Evolutionary conservation across 1,140 invertebrate genomes (phyloP).

Genomic region (Myzus persicae): DNA sequence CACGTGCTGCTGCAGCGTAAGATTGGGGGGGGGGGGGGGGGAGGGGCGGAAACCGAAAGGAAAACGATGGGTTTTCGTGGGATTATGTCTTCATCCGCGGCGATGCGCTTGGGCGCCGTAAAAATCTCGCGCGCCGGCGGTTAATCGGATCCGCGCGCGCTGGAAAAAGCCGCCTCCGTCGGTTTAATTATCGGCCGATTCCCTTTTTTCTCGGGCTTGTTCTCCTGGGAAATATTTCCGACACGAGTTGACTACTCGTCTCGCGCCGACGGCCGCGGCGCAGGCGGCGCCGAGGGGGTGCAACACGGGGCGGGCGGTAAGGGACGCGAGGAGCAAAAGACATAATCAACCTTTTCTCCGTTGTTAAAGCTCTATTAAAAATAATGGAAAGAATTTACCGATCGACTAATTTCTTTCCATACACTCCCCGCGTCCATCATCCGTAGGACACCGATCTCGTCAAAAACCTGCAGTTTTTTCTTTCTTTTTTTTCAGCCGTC

Average conservation of each 20-base stretch:
- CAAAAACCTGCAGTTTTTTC: neutral
- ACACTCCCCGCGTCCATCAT: neutral
- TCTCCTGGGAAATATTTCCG: constrained; percentile 55
- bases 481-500: neutral
- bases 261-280: neutral
- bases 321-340: constrained; percentile 1
- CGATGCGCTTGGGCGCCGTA: constrained; percentile 24
- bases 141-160: constrained; percentile 55
- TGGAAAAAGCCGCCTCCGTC: neutral
- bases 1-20: neutral
- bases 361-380: constrained; percentile 58
- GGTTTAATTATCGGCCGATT: constrained; percentile 58
- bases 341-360: constrained; percentile 56
- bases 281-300: neutral
- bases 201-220: constrained; percentile 19
- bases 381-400: constrained; percentile 55
- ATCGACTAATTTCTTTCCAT: constrained; percentile 54
- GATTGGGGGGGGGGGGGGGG: neutral
- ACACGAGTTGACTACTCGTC: neutral
- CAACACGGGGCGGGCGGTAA: neutral
- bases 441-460: constrained; percentile 27
- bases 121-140: constrained; percentile 28
- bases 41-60: neutral
- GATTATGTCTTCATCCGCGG: neutral
- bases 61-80: neutral